Base-by-base conservation (phyloP, 23 tunicate genomes). In the Oikopleura dioica region DNA sequence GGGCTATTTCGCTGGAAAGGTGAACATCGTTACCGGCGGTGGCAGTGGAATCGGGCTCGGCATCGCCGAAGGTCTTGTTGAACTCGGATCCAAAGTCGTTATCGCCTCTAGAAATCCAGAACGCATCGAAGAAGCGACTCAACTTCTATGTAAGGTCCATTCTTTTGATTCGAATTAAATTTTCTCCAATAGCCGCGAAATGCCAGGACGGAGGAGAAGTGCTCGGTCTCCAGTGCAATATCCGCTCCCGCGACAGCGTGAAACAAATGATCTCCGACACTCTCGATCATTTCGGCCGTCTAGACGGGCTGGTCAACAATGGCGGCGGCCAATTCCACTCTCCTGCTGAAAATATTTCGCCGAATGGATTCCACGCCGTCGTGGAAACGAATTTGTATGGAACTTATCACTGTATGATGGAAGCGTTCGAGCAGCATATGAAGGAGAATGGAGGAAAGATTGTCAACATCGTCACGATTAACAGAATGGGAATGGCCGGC, bases 31-130 rank as follows among this genome's bases (percentile, higher is more conserved):
- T n/a, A 80, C 82, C 24, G 82, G 82, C 26, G 82, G 82, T 31
- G 82, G 80, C 35, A 80, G 80, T 16, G 82, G 82, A 30, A 80
- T 80, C 36, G 82, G 82, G 1, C 67, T 59, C 1, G 82, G 80
- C 16, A 80, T 80, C 29, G 82, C 82, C 23, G 50, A 76, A 26
- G 82, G 78, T 38, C 79, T 80, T 5, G 50, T 34, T 0, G n/a
- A 38, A 33, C 79, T 80, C 0, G 82, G 82, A 59, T 38, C 80
- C 24, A 38, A 77, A 28, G 69, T 80, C 12, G 63, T 80, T 24
- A 80, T 80, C 23, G 82, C 82, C 24, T 80, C 82, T 1, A 37
- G 82, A 32, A 80, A 76, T 0, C 80, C 78, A 38, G 80, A 37
- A 9, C 63, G 68, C 35, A 76, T 80, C 21, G 50, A 34, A 50